Percentiles rank a stretch among this genome's conserved stretches.
phyloP scores from a whole-genome alignment of 2,797 vertebrate species.

The Muscicapa comitata region DNA sequence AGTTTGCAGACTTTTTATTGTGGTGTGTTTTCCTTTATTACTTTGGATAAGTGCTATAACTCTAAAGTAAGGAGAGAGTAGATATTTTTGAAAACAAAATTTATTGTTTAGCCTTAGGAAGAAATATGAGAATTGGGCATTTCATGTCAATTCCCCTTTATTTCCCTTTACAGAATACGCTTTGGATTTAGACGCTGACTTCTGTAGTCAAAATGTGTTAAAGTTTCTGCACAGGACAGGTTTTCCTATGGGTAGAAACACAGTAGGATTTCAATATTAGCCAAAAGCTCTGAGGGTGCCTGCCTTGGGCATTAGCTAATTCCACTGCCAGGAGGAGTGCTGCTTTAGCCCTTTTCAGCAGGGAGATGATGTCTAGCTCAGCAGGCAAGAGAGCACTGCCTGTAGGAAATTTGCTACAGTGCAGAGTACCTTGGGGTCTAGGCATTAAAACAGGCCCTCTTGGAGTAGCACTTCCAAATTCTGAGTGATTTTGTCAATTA shows the following conservation, averaged over 20 bases:
- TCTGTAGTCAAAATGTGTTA: not conserved
- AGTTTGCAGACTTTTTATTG: not conserved
- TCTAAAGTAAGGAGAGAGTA: not conserved
- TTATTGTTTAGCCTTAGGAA: not conserved
- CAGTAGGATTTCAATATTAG: not conserved
- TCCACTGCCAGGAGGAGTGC: not conserved
- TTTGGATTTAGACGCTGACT: not conserved
- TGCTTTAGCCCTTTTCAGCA: not conserved
- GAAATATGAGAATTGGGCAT: not conserved
- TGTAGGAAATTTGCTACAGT: not conserved
- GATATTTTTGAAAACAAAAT: not conserved
- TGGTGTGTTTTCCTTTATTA: not conserved
- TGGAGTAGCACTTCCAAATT: not conserved
- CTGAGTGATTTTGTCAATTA: not conserved
- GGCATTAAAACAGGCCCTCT: not conserved
- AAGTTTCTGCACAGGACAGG: not conserved
- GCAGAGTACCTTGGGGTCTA: not conserved
- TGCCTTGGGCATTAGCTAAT: not conserved
- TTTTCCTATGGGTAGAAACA: not conserved
- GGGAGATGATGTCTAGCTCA: not conserved
- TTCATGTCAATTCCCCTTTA: not conserved
- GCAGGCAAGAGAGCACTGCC: not conserved
- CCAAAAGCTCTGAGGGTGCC: not conserved
- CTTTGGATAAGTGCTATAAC: not conserved
- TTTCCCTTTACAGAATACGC: not conserved